Evolutionary conservation across 64 coral and sea anemone species (phyloP), one percentile per base, ranked within the genome.

Genomic region (Astreopora myriophthalma): DNA sequence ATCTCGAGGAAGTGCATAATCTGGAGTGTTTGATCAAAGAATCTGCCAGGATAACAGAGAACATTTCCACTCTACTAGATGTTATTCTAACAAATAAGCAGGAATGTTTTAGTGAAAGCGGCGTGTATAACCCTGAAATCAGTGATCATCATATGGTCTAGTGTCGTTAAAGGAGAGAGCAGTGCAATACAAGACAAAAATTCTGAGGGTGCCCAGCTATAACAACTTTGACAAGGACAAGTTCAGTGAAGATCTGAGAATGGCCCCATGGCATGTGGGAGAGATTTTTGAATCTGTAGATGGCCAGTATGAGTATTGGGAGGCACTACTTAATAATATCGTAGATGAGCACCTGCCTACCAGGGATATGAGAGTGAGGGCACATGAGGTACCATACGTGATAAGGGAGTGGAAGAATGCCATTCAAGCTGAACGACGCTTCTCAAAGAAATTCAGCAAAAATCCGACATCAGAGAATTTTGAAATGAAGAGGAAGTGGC

Each of bases 81-180:
- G 49, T 83, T n/a, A 61, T 83, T 1, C 51, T 83, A 8, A 83
- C 79, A 8, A 83, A 61, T 20, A 83, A 83, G 20, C 28, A 39
- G 8, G 11, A 83, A 0, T 44, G 60, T 3, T 64, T 83, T 52
- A 12, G 60, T 13, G 48, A 60, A 1, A 63, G 25, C 32, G 9
- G 26, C 1, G 26, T 64, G 2, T 69, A 85, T 26, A 26, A 85
- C 27, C 82, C 82, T 24, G 82, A 26, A 25, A 66, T 85, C 6
- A 85, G 82, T 69, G 82, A 69, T 22, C 82, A 69, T 85, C 11
- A 12, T 12, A 85, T 85, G 82, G 63, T 76, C 13, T 85, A 69
- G n/a, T n/a, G n/a, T n/a, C n/a, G n/a, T n/a, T n/a, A 3, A 68
- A 89, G 14, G 87, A 78, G 23, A 89, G 11, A 75, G 87, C 31